Base-by-base conservation (phyloP, 64 coral and sea anemone species). In the Acropora yongei region DNA sequence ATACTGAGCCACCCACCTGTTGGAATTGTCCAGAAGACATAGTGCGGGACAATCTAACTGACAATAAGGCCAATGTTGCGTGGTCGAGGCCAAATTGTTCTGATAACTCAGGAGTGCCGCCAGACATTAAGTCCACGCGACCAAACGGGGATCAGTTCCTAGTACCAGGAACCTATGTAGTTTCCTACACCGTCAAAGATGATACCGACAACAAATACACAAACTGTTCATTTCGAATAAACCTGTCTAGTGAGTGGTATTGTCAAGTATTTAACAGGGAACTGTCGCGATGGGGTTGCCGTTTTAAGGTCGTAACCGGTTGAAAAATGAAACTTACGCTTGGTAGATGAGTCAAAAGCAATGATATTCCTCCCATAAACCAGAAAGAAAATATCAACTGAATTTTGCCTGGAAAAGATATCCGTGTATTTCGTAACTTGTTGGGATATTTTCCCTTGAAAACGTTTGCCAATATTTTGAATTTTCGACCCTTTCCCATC, bases 1-100 rank as follows among this genome's bases (percentile, higher is more conserved):
- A 93, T 57, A 74, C 16, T 4, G 91, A 93, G 57, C 61, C 91
- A 39, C 91, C 91, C 9, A 73, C 75, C n/a, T 93, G 91, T 71
- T 19, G 49, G 7, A 78, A 46, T 42, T 93, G 91, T 67, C 91
- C 91, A 1, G 0, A 17, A 6, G 74, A 86, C 60, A 58, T 58
- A 9, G 30, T 49, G 66, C 1, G 49, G 12, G 83, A 87, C 58
- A 18, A 50, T 1, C 11, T 47, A 0, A 77, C 80, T 18, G 42
- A 5, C 0, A 1, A 17, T 4, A 11, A 41, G 12, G 13, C n/a
- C 13, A 69, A 46, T 61, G 74, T 87, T 1, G 78, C 47, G 2
- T 93, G 91, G 91, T 10, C 47, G 11, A 71, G 60, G n/a, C 83
- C 91, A 8, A 53, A 57, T 12, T 93, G 91, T 74, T 47, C 91